A percentile compares a stretch with the other conserved stretches of the same genome.
These are phyloP conservation scores for Ptychoptera albimana DNA, from an alignment of 2,888 invertebrate species.

Conservation along the genomic window DNA sequence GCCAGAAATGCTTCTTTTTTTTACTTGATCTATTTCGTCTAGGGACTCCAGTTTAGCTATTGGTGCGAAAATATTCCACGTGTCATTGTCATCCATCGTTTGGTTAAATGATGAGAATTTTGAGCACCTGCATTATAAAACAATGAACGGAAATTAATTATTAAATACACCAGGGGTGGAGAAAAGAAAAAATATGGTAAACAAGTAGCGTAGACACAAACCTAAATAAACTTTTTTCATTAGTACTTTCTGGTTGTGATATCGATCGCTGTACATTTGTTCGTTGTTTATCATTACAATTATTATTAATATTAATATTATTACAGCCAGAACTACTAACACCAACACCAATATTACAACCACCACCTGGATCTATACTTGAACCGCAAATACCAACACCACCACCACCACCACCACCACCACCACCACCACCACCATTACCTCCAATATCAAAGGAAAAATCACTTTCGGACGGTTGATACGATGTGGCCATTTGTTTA, in stretches of 20 bases:
- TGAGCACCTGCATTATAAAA: slow-evolving; percentile 16
- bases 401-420: slow-evolving; percentile 10
- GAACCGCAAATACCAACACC: slow-evolving; percentile 7
- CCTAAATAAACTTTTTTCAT: slow-evolving; percentile 18
- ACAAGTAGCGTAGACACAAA: no score
- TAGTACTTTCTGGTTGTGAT: slow-evolving; percentile 18
- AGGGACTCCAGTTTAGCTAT: slow-evolving; percentile 49
- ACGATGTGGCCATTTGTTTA: slow-evolving; percentile 14
- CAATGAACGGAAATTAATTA: no score
- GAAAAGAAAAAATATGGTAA: no score
- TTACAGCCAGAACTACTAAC: slow-evolving; percentile 15
- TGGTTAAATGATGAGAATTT: slow-evolving; percentile 20
- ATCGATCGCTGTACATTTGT: slow-evolving; percentile 19
- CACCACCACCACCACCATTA: slow-evolving; percentile 13
- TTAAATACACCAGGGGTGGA: no score
- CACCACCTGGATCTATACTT: slow-evolving; percentile 7
- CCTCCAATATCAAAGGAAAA: slow-evolving; percentile 19
- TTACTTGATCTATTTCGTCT: slow-evolving; percentile 40
- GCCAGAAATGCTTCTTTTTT: slow-evolving; percentile 7
- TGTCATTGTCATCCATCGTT: slow-evolving; percentile 19
- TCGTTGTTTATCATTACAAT: slow-evolving; percentile 13
- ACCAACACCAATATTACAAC: slow-evolving; percentile 5
- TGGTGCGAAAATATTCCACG: slow-evolving; percentile 32
- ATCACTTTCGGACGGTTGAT: slow-evolving; percentile 22
- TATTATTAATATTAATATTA: slow-evolving; percentile 6